Percentiles rank a stretch among this genome's conserved stretches.
Conservation (phyloP, 2,113 vertebrate species). For the Tetrao urogallus region DNA sequence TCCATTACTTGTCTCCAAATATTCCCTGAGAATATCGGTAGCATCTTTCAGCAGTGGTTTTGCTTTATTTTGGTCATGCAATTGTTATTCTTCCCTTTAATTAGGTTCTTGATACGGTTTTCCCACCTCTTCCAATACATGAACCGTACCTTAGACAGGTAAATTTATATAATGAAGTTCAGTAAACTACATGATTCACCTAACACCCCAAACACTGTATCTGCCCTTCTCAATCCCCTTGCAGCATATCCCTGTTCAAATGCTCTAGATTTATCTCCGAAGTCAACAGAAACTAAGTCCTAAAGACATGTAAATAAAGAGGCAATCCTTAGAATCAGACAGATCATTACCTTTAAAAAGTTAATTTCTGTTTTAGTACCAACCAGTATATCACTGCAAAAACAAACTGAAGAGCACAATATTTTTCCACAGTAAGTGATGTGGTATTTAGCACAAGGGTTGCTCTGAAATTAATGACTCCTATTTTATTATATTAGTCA, state of each 20-base stretch:
- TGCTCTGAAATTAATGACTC: too few relatives aligned
- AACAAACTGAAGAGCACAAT: accelerated
- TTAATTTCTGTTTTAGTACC: neutral
- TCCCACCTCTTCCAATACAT: neutral
- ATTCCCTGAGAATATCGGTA: neutral
- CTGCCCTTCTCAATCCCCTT: accelerated
- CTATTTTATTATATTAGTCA: too few relatives aligned
- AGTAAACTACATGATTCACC: accelerated
- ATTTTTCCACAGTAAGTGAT: neutral
- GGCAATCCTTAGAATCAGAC: neutral
- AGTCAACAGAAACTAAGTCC: neutral
- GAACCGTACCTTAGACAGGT: neutral
- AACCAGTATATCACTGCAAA: neutral
- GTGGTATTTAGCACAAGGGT: neutral
- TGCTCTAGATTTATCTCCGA: neutral
- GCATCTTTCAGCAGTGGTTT: neutral
- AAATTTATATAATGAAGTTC: neutral
- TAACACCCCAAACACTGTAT: accelerated
- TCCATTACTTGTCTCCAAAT: neutral
- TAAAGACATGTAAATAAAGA: neutral
- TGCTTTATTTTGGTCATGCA: neutral
- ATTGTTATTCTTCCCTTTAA: neutral
- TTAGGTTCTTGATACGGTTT: neutral
- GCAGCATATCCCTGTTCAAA: neutral
- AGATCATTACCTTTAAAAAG: neutral